These are phyloP conservation scores for Elephantulus edwardii DNA, from an alignment of 2,113 vertebrate genomes.

Conservation along the genomic window DNA sequence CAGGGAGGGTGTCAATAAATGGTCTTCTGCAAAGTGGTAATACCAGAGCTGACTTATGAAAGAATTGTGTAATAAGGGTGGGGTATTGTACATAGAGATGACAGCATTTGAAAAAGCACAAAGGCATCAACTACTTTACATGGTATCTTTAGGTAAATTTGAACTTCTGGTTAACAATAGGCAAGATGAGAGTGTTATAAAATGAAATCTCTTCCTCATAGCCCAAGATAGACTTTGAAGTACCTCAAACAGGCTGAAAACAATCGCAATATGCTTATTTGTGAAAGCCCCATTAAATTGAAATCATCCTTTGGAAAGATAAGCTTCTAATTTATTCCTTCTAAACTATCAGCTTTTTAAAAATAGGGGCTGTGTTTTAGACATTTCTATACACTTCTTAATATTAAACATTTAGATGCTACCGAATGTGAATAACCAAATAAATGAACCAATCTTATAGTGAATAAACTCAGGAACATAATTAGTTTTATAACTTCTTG, in stretches of 20 bases:
- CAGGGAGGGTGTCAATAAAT: neutral
- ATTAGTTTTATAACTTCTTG: neutral
- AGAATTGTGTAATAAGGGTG: neutral
- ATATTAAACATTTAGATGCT: neutral
- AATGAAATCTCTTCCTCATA: neutral
- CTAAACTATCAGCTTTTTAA: neutral
- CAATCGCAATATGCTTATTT: neutral
- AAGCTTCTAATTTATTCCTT: neutral
- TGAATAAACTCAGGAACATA: neutral
- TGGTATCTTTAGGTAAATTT: neutral
- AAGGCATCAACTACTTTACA: neutral
- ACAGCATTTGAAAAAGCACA: no score
- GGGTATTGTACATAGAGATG: neutral
- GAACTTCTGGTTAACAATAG: neutral
- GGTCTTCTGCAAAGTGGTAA: neutral
- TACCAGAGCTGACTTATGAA: neutral
- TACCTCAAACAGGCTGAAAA: neutral
- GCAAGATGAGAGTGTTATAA: neutral
- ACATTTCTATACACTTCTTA: neutral
- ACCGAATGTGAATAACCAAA: neutral
- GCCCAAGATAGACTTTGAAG: neutral
- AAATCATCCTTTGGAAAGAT: neutral
- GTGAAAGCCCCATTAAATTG: neutral
- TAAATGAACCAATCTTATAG: neutral
- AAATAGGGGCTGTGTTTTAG: neutral